Conservation (phyloP, 2,888 invertebrate genomes). For the Meta bourneti region DNA sequence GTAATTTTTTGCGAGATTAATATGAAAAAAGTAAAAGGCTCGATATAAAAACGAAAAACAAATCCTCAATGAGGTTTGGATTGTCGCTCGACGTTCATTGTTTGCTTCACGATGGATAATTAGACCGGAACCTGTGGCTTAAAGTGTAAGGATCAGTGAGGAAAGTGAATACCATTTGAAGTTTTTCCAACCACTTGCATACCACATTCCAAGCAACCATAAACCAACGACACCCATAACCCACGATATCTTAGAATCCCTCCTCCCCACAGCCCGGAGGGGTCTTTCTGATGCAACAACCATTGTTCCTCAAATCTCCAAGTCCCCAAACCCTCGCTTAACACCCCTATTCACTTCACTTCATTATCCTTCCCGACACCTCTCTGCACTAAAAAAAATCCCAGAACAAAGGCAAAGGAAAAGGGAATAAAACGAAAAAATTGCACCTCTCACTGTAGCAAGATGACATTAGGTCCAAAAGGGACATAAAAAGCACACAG, state of each 20-base stretch:
- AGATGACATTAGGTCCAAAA: neutral
- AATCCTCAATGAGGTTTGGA: no score
- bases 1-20: no score
- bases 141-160: no score
- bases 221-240: neutral
- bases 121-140: no score
- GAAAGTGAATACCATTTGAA: neutral
- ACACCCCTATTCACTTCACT: neutral
- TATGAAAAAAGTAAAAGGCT: no score
- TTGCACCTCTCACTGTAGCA: no score
- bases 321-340: neutral
- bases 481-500: constrained; percentile 18
- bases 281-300: neutral
- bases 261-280: neutral
- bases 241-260: neutral
- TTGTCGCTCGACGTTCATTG: no score
- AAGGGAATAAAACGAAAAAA: neutral
- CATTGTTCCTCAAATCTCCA: neutral
- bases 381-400: neutral
- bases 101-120: no score
- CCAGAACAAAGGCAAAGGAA: neutral
- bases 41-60: no score
- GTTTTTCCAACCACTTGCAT: neutral
- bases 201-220: neutral
- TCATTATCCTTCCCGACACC: neutral